Percentiles rank a stretch among this genome's conserved stretches.
These are phyloP conservation scores for Trichopoda pennipes DNA, from an alignment of 2,888 invertebrate species.

Conservation along the genomic window DNA sequence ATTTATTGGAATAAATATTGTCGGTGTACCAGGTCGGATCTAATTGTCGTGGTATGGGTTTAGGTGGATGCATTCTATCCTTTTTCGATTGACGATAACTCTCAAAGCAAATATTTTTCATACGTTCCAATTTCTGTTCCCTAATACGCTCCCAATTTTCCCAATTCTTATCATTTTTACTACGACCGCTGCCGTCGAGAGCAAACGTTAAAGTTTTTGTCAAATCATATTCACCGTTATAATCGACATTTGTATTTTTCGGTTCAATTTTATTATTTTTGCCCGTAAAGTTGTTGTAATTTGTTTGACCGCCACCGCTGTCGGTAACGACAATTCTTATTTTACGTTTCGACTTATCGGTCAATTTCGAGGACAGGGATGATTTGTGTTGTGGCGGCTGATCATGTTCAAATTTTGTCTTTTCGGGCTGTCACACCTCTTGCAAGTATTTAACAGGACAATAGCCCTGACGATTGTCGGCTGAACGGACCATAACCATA, in stretches of 20 bases:
- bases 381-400: conserved; percentile 77
- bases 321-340: conserved; percentile 80
- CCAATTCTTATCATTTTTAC: conserved; percentile 80
- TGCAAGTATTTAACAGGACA: conserved; percentile 97
- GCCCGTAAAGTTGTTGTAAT: conserved; percentile 70
- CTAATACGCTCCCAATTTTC: conserved; percentile 81
- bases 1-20: conserved; percentile 81
- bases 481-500: conserved; percentile 95
- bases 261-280: conserved; percentile 68
- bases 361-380: conserved; percentile 76
- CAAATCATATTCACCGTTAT: conserved; percentile 67
- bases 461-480: conserved; percentile 94
- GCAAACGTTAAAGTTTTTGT: conserved; percentile 71
- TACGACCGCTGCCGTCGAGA: conserved; percentile 72
- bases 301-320: conserved; percentile 73
- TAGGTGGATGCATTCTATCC: conserved; percentile 77
- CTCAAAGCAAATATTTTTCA: conserved; percentile 81
- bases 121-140: conserved; percentile 80
- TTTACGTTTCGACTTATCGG: conserved; percentile 80
- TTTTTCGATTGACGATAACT: conserved; percentile 80
- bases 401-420: conserved; percentile 78
- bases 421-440: conserved; percentile 92
- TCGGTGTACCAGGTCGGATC: conserved; percentile 81
- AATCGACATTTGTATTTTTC: conserved; percentile 74
- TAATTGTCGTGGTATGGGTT: conserved; percentile 79